A percentile compares a stretch with the other conserved stretches of the same genome.
Conservation (phyloP, 2,797 vertebrate genomes). For the Pogoniulus pusillus region DNA sequence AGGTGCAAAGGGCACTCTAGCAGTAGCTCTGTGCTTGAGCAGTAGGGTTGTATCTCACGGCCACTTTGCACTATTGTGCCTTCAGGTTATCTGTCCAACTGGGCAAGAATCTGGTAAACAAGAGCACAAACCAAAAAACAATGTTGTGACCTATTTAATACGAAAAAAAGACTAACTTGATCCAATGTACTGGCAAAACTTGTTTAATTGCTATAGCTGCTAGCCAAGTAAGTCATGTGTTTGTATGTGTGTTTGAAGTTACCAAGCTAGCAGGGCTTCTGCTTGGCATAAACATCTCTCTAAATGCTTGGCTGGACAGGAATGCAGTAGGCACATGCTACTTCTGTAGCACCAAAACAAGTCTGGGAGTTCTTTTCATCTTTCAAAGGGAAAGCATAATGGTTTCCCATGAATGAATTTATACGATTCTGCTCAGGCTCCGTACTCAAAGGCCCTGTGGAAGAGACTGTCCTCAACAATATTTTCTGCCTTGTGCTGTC, state of each 20-base stretch:
- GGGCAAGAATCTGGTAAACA: neutral
- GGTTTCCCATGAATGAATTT: neutral
- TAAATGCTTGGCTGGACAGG: neutral
- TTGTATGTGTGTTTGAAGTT: neutral
- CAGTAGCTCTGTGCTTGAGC: neutral
- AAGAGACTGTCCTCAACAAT: neutral
- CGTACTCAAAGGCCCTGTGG: fast-evolving
- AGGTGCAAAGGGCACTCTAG: neutral
- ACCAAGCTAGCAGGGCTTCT: neutral
- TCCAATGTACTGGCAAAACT: neutral
- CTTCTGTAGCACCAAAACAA: neutral
- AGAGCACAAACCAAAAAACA: slow-evolving; percentile 3
- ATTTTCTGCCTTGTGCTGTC: neutral
- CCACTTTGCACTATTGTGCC: neutral
- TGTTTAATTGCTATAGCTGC: slow-evolving; percentile 11
- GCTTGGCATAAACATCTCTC: neutral
- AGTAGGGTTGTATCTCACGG: neutral
- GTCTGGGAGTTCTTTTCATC: neutral
- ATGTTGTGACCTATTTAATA: slow-evolving; percentile 31
- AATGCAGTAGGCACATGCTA: neutral
- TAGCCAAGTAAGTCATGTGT: neutral
- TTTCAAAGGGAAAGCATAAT: neutral
- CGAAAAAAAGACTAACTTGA: neutral
- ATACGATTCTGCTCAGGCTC: neutral
- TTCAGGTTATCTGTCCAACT: neutral